A percentile compares a stretch with the other conserved stretches of the same genome.
Conservation (phyloP, 2,888 invertebrate genomes). For the Nemurella pictetii region DNA sequence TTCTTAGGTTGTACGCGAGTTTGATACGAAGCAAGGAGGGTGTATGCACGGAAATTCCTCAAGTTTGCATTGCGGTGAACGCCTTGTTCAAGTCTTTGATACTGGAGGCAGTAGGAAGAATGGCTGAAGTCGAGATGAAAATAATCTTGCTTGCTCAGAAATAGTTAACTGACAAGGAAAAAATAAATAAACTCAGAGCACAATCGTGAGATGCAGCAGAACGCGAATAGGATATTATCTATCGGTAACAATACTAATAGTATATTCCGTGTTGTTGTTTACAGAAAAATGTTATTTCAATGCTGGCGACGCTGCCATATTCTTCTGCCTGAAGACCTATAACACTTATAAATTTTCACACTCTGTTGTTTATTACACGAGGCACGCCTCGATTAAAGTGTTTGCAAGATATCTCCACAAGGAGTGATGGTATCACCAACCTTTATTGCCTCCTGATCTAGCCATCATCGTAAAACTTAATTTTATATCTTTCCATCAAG, state of each 20-base stretch:
- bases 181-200: neutral
- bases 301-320: neutral
- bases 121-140: neutral
- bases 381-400: neutral
- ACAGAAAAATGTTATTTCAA: neutral
- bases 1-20: neutral
- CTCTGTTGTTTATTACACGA: neutral
- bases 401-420: neutral
- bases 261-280: neutral
- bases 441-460: neutral
- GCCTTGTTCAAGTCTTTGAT: neutral
- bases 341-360: neutral
- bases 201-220: neutral
- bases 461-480: neutral
- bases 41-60: neutral
- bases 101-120: neutral
- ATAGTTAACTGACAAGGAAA: neutral
- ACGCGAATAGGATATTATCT: neutral
- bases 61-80: neutral
- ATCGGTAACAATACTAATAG: neutral
- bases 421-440: neutral
- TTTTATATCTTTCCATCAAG: neutral
- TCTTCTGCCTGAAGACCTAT: neutral
- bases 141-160: neutral
- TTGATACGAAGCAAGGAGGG: neutral